phyloP scores from a whole-genome alignment of 2,797 vertebrate genomes.

The Sebastes steindachneri region DNA sequence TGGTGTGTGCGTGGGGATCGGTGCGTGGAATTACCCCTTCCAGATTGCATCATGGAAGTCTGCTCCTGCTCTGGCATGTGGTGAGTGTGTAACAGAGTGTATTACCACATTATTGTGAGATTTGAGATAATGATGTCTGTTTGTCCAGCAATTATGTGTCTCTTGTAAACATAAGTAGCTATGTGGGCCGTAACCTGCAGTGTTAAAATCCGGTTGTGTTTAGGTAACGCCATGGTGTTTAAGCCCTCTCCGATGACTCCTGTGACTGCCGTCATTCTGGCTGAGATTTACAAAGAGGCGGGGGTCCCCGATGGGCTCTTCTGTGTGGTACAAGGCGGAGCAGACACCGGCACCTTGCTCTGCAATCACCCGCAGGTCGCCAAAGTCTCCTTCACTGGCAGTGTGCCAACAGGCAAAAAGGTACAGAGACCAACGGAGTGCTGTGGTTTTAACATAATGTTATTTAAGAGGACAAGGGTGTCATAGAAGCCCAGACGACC shows the following conservation, averaged over 20 bases:
- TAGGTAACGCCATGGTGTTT: conserved; percentile 96
- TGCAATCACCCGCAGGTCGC: conserved; percentile 92
- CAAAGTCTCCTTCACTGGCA: conserved; percentile 97
- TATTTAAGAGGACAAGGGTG: neutral
- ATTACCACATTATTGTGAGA: neutral
- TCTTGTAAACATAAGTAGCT: neutral
- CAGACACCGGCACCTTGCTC: conserved; percentile 90
- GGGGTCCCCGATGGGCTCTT: conserved; percentile 93
- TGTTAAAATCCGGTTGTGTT: neutral
- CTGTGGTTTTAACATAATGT: neutral
- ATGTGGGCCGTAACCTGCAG: too few species aligned
- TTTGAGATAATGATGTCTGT: neutral
- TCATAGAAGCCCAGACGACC: neutral
- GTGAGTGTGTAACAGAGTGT: conserved; percentile 73
- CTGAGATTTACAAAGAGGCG: conserved; percentile 93
- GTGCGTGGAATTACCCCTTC: conserved; percentile 97
- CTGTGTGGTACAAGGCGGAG: conserved; percentile 95
- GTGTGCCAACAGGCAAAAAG: conserved; percentile 95
- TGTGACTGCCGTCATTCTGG: conserved; percentile 88
- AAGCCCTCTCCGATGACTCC: conserved; percentile 97
- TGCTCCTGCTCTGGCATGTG: conserved; percentile 94
- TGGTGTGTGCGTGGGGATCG: conserved; percentile 94
- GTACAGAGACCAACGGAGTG: conserved; percentile 64
- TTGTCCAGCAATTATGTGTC: neutral
- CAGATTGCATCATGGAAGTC: conserved; percentile 92